Conservation (phyloP, 2,888 invertebrate species). For the Xestia rhomboidea region DNA sequence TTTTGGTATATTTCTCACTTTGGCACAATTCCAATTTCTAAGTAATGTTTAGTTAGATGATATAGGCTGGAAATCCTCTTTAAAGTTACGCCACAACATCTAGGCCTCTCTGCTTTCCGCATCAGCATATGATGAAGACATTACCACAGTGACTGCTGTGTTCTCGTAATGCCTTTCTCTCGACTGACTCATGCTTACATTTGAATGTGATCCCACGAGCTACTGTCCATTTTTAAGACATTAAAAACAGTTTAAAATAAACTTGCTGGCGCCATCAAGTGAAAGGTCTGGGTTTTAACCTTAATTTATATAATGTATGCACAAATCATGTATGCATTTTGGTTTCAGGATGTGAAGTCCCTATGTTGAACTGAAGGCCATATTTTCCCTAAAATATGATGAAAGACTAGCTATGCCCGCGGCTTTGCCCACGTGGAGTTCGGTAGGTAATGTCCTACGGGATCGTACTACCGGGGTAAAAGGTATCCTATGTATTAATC, state of each 20-base stretch:
- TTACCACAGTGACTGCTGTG: conserved; percentile 13
- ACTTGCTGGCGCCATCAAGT: conserved; percentile 30
- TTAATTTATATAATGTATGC: conserved; percentile 4
- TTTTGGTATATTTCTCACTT: background rate
- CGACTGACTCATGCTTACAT: conserved; percentile 33
- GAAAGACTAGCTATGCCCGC: no score
- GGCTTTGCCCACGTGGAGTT: no score
- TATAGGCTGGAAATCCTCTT: background rate
- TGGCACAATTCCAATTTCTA: background rate
- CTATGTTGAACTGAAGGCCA: background rate
- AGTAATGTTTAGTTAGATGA: no score
- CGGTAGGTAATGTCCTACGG: no score
- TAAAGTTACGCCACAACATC: background rate
- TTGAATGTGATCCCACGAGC: conserved; percentile 25
- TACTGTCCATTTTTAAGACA: background rate
- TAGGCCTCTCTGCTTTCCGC: background rate
- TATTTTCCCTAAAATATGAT: no score
- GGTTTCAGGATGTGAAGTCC: background rate
- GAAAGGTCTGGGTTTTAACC: conserved; percentile 39
- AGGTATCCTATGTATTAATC: no score
- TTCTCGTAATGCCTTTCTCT: conserved; percentile 48
- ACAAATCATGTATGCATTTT: no score
- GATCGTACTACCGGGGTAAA: no score
- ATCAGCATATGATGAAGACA: conserved; percentile 30
- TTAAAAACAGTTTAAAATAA: conserved; percentile 6